Conservation (phyloP, 2,888 invertebrate genomes). For the Gryllus longicercus region DNA sequence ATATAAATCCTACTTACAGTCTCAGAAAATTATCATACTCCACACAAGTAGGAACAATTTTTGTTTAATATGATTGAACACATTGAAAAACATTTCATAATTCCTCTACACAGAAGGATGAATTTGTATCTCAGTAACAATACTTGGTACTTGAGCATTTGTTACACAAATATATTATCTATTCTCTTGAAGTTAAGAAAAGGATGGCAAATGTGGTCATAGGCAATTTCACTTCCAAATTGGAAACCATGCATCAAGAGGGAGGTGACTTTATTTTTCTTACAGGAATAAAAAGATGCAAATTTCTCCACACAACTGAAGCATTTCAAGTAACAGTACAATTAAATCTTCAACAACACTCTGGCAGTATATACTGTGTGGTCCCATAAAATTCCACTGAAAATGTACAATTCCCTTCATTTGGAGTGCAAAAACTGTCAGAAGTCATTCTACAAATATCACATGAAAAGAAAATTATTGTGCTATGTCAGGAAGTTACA, state of each 20-base stretch:
- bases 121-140: background rate
- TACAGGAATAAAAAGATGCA: background rate
- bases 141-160: background rate
- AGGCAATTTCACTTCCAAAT: background rate
- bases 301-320: background rate
- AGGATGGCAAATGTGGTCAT: background rate
- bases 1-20: too few species aligned
- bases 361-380: conserved; percentile 21
- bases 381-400: conserved; percentile 19
- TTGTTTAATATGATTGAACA: background rate
- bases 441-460: background rate
- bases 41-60: background rate
- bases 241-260: background rate
- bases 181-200: background rate
- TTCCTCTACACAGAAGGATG: background rate
- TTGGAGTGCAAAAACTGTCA: background rate
- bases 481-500: conserved; percentile 4
- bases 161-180: background rate
- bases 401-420: conserved; percentile 17
- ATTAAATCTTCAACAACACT: conserved; percentile 20
- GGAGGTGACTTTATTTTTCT: background rate
- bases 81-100: background rate
- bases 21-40: background rate
- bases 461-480: conserved; percentile 2
- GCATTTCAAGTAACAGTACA: background rate